phyloP scores from a whole-genome alignment of 2,888 invertebrate genomes.

The Dendrolimus houi region DNA sequence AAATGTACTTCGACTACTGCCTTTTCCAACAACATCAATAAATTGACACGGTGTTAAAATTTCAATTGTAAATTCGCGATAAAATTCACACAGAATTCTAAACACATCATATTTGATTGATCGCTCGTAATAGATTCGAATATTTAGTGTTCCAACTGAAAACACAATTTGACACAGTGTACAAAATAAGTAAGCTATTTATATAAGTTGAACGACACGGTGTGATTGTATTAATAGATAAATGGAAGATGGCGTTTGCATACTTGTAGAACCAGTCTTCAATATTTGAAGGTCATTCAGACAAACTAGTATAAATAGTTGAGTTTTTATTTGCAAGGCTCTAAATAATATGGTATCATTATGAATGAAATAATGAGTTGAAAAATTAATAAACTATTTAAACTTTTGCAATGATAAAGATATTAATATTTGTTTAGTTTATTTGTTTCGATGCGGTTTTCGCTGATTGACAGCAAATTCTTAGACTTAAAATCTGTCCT shows the following conservation, averaged over 20 bases:
- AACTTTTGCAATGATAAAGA: neutral
- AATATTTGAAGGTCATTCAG: neutral
- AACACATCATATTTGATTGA: no score
- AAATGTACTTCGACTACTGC: neutral
- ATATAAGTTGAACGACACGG: neutral
- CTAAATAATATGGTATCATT: neutral
- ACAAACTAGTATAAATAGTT: neutral
- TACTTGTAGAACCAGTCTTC: neutral
- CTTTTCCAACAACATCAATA: neutral
- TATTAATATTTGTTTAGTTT: neutral
- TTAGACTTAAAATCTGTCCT: no score
- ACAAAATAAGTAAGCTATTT: neutral
- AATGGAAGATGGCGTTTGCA: neutral
- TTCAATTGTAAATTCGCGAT: no score
- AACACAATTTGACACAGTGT: neutral
- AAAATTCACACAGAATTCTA: no score
- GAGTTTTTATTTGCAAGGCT: neutral
- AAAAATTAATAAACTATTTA: neutral
- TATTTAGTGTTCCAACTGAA: neutral
- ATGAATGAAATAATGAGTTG: neutral
- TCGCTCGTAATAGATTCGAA: neutral
- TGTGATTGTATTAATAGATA: neutral
- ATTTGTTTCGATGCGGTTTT: neutral
- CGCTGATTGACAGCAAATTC: no score
- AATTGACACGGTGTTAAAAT: neutral